Percentiles rank a stretch among this genome's conserved stretches.
phyloP scores from a whole-genome alignment of 2,888 invertebrate genomes.

The Perizoma affinitatum region DNA sequence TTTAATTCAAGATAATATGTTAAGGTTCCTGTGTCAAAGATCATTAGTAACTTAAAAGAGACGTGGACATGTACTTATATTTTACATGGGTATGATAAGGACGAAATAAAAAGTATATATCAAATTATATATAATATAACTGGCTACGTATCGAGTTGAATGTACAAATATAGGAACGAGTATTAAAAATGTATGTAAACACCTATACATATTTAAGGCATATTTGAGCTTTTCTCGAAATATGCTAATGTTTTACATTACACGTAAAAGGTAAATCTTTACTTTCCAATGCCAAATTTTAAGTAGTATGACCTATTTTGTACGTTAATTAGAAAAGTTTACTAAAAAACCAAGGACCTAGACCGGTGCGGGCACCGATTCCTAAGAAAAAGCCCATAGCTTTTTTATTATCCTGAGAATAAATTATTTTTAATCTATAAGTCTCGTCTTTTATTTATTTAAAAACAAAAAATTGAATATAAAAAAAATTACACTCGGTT shows the following conservation, averaged over 20 bases:
- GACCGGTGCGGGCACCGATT: slow-evolving; percentile 73
- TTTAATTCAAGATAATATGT: slow-evolving; percentile 43
- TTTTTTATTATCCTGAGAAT: slow-evolving; percentile 82
- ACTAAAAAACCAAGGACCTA: slow-evolving; percentile 48
- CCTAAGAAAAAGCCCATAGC: slow-evolving; percentile 85
- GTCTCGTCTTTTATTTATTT: neutral
- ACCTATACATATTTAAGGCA: too few species aligned
- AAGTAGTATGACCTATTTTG: too few species aligned
- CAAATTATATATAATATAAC: too few species aligned
- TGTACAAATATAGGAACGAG: slow-evolving; percentile 18
- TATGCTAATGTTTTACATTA: too few species aligned
- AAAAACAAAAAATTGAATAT: too few species aligned
- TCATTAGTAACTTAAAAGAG: slow-evolving; percentile 15
- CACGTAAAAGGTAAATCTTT: too few species aligned
- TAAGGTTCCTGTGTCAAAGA: slow-evolving; percentile 42
- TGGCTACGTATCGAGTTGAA: slow-evolving; percentile 12
- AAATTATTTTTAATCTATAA: slow-evolving; percentile 81
- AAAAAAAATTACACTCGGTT: too few species aligned
- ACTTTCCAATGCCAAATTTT: too few species aligned
- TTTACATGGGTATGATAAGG: neutral
- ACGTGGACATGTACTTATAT: neutral
- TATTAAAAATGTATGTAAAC: neutral
- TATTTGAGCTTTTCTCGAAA: too few species aligned
- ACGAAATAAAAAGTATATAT: too few species aligned
- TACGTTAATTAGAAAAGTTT: slow-evolving; percentile 1